phyloP scores from a whole-genome alignment of 2,888 invertebrate genomes.

The Metellina segmentata region DNA sequence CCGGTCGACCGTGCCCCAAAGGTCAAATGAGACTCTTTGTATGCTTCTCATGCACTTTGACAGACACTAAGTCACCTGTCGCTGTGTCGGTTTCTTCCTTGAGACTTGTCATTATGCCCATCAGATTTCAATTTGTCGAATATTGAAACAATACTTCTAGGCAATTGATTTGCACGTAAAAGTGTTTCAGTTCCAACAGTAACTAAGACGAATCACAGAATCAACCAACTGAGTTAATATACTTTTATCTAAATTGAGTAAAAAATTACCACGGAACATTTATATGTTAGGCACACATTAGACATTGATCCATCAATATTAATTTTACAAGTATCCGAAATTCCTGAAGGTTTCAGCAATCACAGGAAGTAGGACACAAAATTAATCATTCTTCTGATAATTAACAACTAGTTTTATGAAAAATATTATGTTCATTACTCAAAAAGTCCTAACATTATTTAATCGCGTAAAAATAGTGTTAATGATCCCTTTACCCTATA shows the following conservation, averaged over 20 bases:
- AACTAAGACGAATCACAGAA: too few relatives aligned
- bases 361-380: neutral
- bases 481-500: neutral
- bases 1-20: constrained; percentile 62
- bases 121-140: constrained; percentile 8
- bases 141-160: neutral
- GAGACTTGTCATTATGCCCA: constrained; percentile 67
- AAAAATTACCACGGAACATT: neutral
- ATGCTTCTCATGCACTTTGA: constrained; percentile 4
- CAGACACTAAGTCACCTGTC: constrained; percentile 16
- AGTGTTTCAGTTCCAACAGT: neutral
- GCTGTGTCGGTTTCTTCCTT: neutral
- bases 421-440: neutral
- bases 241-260: too few relatives aligned
- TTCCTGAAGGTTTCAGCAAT: neutral
- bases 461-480: neutral
- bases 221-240: too few relatives aligned
- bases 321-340: neutral
- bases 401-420: neutral
- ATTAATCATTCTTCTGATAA: neutral
- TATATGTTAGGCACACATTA: neutral
- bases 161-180: neutral
- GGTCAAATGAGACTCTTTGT: constrained; percentile 53
- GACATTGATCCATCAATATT: neutral
- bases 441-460: neutral